Conservation (phyloP, 2,797 vertebrate species). For the Rhinoraja longicauda region DNA sequence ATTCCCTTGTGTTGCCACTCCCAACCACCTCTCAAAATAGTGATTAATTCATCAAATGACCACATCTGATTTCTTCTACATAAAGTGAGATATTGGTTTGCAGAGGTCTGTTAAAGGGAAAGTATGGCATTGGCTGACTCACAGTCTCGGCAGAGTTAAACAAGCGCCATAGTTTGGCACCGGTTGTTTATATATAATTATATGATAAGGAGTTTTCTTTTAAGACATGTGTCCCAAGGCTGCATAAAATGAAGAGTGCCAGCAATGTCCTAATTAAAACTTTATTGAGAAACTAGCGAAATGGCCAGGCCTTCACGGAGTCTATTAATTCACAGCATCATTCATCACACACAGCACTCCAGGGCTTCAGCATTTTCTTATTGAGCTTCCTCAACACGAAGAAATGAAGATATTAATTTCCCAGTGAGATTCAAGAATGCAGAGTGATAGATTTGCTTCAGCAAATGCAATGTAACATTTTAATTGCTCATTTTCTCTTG, state of each 20-base stretch:
- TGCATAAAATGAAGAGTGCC: neutral
- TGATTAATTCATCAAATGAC: neutral
- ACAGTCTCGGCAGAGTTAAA: neutral
- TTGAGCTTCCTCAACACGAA: neutral
- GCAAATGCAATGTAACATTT: neutral
- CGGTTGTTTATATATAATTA: neutral
- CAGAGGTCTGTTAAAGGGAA: neutral
- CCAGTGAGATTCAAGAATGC: neutral
- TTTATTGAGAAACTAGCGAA: constrained; percentile 19
- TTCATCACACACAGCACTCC: neutral
- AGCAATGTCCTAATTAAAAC: constrained; percentile 12
- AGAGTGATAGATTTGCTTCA: neutral
- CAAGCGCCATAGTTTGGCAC: neutral
- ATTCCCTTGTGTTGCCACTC: too few relatives aligned
- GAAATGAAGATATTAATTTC: constrained; percentile 15
- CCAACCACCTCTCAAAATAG: neutral
- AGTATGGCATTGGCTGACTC: neutral
- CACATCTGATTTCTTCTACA: neutral
- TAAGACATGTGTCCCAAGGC: neutral
- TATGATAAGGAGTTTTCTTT: neutral
- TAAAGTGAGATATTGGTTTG: neutral
- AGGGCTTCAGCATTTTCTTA: neutral
- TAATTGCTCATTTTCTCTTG: neutral
- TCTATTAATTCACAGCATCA: neutral
- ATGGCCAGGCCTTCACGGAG: neutral